phyloP scores from a whole-genome alignment of 2,888 invertebrate species.

The Diplolepis rosae region DNA sequence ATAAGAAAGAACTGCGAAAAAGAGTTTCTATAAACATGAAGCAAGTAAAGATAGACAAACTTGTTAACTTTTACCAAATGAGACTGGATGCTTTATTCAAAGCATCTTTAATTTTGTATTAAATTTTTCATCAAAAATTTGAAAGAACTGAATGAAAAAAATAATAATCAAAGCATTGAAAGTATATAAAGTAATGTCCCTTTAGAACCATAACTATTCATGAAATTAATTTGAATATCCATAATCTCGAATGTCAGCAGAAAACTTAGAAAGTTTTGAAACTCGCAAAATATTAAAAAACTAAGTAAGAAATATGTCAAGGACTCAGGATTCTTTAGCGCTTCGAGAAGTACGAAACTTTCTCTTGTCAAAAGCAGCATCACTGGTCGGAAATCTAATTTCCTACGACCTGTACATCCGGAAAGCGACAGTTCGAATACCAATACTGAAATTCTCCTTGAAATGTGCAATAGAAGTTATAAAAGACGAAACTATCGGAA shows the following conservation, averaged over 20 bases:
- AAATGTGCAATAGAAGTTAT: not conserved
- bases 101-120: too few relatives aligned
- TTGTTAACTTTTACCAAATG: too few relatives aligned
- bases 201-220: too few relatives aligned
- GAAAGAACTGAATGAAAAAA: too few relatives aligned
- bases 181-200: too few relatives aligned
- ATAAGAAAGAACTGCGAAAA: too few relatives aligned
- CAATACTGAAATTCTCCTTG: not conserved
- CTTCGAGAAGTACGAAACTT: not conserved
- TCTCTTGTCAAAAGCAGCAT: slow-evolving; percentile 11
- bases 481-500: not conserved
- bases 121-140: too few relatives aligned
- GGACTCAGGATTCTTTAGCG: not conserved
- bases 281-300: not conserved
- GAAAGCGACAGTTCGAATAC: not conserved
- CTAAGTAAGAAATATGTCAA: too few relatives aligned
- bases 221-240: not conserved
- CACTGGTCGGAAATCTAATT: slow-evolving; percentile 15
- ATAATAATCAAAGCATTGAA: too few relatives aligned
- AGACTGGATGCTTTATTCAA: too few relatives aligned
- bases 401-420: slow-evolving; percentile 1
- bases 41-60: too few relatives aligned
- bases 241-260: not conserved
- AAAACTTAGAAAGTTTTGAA: not conserved
- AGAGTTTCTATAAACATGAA: too few relatives aligned